A percentile compares a stretch with the other conserved stretches of the same genome.
Conservation (phyloP, 2,888 invertebrate genomes). For the Uloborus plumipes region DNA sequence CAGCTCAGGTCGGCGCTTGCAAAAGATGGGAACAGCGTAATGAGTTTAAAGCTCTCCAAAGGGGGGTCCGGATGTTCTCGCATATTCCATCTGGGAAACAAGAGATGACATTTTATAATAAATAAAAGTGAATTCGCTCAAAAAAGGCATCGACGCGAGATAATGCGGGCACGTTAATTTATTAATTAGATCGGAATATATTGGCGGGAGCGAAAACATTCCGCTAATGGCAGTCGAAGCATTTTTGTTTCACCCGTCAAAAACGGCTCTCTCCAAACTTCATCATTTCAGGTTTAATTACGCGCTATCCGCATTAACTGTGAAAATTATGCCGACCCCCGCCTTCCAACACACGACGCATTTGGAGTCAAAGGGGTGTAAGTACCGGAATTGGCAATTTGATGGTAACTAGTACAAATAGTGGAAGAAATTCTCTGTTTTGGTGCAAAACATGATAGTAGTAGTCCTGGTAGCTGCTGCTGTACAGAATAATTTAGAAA, state of each 20-base stretch:
- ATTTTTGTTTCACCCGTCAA: conserved; percentile 51
- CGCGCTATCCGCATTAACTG: conserved; percentile 52
- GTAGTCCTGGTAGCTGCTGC: background rate
- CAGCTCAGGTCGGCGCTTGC: too few relatives aligned
- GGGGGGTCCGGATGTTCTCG: too few relatives aligned
- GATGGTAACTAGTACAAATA: too few relatives aligned
- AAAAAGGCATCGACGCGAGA: conserved; percentile 7
- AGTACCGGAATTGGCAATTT: too few relatives aligned
- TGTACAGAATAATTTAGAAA: background rate
- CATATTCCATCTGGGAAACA: background rate
- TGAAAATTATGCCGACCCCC: conserved; percentile 48
- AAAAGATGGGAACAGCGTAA: too few relatives aligned
- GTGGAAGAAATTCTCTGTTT: too few relatives aligned
- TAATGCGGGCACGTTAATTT: conserved; percentile 43
- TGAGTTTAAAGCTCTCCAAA: too few relatives aligned
- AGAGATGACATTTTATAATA: too few relatives aligned
- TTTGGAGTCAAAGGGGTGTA: too few relatives aligned
- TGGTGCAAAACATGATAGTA: too few relatives aligned
- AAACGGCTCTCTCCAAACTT: conserved; percentile 29
- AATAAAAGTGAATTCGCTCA: too few relatives aligned
- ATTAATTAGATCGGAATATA: conserved; percentile 48
- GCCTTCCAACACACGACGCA: background rate
- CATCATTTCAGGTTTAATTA: conserved; percentile 57
- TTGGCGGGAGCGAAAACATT: conserved; percentile 19
- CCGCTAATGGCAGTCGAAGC: conserved; percentile 48